These are phyloP conservation scores for Heptranchias perlo DNA, from an alignment of 2,113 vertebrate species.

Conservation along the genomic window DNA sequence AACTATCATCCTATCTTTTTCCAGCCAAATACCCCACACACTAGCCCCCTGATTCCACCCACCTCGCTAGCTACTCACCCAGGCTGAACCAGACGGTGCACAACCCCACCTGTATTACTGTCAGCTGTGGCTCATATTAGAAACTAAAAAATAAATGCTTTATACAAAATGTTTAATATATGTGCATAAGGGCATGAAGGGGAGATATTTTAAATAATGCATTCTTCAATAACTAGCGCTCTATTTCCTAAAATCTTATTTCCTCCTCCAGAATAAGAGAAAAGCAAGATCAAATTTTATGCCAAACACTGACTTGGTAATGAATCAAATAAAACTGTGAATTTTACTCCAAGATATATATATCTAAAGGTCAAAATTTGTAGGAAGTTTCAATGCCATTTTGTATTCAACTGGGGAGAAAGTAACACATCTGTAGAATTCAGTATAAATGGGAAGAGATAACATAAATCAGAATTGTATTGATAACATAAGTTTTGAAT, in stretches of 20 bases:
- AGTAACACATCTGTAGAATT: background rate
- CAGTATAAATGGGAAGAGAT: background rate
- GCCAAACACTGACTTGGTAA: conserved; percentile 38
- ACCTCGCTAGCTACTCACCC: too few relatives aligned
- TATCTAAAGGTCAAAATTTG: conserved; percentile 46
- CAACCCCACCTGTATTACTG: background rate
- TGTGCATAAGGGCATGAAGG: too few relatives aligned
- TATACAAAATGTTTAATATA: too few relatives aligned
- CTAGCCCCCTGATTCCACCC: background rate
- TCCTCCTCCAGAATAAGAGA: background rate
- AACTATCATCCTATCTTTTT: background rate
- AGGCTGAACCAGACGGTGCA: too few relatives aligned
- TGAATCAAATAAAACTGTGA: conserved; percentile 56
- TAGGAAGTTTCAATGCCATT: background rate
- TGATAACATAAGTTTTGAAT: conserved; percentile 16
- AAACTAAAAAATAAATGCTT: too few relatives aligned
- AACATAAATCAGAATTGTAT: background rate
- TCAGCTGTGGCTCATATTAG: background rate
- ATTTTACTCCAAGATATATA: conserved; percentile 57
- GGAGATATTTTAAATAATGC: too few relatives aligned
- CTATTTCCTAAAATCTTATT: background rate
- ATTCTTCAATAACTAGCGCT: background rate
- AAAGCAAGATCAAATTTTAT: background rate
- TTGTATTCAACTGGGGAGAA: background rate
- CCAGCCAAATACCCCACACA: background rate